Base-by-base conservation (phyloP, 2,888 invertebrate species). In the Polietes domitor region DNA sequence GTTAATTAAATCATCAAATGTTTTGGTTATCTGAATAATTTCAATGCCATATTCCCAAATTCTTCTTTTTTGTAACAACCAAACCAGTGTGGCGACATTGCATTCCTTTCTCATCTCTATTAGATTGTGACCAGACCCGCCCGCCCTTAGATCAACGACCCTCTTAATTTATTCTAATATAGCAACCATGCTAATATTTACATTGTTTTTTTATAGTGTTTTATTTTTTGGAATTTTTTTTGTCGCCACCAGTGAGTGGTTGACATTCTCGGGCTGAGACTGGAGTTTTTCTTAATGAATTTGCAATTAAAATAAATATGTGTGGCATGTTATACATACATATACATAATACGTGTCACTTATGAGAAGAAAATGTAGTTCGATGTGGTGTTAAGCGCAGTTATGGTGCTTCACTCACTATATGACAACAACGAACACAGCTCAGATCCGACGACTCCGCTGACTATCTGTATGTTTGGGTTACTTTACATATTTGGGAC, bases 251-350 rank as follows among this genome's bases (percentile, higher is more conserved):
- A 32, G 9, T 32, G 4, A 32, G 9, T 6, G 9, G 47, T 4
- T 47, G 47, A 12, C 47, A 47, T 47, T 47, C 47, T 47, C 2
- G 47, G n/a, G n/a, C 47, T 47, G 15, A n/a, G 47, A 47, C 15
- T n/a, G 5, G 5, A n/a, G 15, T 47, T 32, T 32, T 47, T 53
- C 53, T 53, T 53, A 21, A 53, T 21, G 21, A 53, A 53, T 53
- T 53, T 53, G 53, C 53, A 53, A 53, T 53, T 53, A 53, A 53
- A 19, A 53, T 53, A 53, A 53, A 53, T 21, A 53, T 53, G 53
- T 53, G 21, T 21, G 53, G 53, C 53, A 21, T 19, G 53, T 9
- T 9, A 37, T 26, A 58, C 26, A 58, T 58, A 58, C 58, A 58
- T 58, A 58, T 15, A 10, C 15, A 26, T 58, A 26, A 41, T 32